Evolutionary conservation across 2,888 invertebrate genomes (phyloP).

Genomic region (Mechanitis mazaeus): DNA sequence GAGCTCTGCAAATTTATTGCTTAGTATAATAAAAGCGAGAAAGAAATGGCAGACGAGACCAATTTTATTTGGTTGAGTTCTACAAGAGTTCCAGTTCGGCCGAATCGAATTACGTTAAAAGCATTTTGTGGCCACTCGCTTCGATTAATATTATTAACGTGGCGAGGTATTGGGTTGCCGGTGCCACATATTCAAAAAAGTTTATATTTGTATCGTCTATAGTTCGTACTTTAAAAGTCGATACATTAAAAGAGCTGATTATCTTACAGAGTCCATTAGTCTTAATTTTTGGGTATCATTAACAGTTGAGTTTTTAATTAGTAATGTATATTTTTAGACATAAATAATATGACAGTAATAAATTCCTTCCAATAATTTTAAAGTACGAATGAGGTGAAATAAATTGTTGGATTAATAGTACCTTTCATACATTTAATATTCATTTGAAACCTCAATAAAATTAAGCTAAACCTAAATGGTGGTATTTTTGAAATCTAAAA

Average conservation of each 20-base stretch:
- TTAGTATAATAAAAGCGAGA: slow-evolving; percentile 38
- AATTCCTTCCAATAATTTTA: slow-evolving; percentile 1
- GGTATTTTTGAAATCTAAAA: background rate
- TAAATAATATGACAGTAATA: background rate
- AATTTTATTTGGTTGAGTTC: slow-evolving; percentile 53
- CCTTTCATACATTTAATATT: background rate
- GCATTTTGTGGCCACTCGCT: slow-evolving; percentile 70
- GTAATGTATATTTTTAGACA: too few species aligned
- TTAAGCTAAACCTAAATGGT: slow-evolving; percentile 4
- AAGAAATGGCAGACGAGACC: slow-evolving; percentile 42
- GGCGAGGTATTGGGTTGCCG: slow-evolving; percentile 58
- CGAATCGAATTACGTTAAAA: slow-evolving; percentile 72
- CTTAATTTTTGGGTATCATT: background rate
- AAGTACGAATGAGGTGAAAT: background rate
- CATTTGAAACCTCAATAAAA: slow-evolving; percentile 2
- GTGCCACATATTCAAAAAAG: slow-evolving; percentile 27
- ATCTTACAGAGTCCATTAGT: too few species aligned
- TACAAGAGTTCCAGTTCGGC: slow-evolving; percentile 61
- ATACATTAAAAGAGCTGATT: too few species aligned
- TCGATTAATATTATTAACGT: slow-evolving; percentile 67
- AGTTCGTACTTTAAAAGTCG: too few species aligned
- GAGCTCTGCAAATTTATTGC: slow-evolving; percentile 48
- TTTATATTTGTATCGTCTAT: too few species aligned
- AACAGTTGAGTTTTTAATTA: slow-evolving; percentile 1
- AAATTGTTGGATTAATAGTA: background rate